These are phyloP conservation scores for Brachyptera putata DNA, from an alignment of 2,888 invertebrate species.

Conservation along the genomic window DNA sequence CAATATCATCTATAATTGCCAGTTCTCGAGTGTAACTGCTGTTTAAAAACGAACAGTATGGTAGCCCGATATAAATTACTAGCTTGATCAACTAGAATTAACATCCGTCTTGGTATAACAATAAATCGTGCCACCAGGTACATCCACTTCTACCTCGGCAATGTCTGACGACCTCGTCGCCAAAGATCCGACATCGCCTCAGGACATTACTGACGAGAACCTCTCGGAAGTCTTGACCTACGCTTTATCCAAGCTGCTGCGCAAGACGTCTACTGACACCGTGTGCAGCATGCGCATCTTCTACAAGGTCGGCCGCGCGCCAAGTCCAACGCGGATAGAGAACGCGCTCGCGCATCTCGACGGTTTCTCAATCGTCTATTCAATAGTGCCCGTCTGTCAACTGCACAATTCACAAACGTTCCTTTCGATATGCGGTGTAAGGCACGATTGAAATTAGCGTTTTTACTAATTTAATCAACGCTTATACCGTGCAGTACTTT, in stretches of 20 bases:
- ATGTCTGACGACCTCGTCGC: constrained; percentile 24
- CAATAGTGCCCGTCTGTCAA: constrained; percentile 72
- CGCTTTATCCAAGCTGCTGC: constrained; percentile 47
- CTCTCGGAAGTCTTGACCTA: constrained; percentile 51
- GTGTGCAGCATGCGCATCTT: constrained; percentile 69
- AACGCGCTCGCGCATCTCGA: constrained; percentile 41
- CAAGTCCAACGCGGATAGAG: constrained; percentile 46
- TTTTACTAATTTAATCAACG: not conserved
- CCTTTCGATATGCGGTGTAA: constrained; percentile 75
- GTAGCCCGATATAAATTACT: too few relatives aligned
- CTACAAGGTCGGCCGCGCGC: constrained; percentile 61
- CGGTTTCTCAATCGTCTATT: constrained; percentile 58
- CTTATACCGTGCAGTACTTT: not conserved
- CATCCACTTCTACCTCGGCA: constrained; percentile 25
- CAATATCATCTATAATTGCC: too few relatives aligned
- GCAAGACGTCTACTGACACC: constrained; percentile 40
- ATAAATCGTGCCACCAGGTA: constrained; percentile 17
- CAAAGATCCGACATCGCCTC: constrained; percentile 43
- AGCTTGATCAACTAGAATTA: too few relatives aligned
- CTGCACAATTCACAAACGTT: constrained; percentile 78
- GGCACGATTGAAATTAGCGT: constrained; percentile 58
- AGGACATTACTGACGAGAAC: constrained; percentile 44
- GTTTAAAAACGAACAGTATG: too few relatives aligned
- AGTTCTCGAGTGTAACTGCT: too few relatives aligned
- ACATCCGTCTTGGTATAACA: too few relatives aligned